Percentiles rank a stretch among this genome's conserved stretches.
phyloP scores from a whole-genome alignment of 2,797 vertebrate species.

The Hylomyscus alleni region DNA sequence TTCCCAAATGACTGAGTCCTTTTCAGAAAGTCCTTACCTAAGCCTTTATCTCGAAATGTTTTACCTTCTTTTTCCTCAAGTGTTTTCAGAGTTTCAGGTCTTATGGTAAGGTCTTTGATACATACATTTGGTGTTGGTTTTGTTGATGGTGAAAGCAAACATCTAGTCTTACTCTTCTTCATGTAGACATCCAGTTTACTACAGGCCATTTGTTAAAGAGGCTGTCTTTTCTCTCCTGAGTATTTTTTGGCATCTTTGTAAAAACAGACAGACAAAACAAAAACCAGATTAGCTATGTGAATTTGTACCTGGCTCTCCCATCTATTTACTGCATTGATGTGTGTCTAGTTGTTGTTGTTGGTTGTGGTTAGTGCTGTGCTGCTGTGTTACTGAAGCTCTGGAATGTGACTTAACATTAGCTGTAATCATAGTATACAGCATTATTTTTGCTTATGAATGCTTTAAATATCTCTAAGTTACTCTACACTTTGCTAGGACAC shows the following conservation, averaged over 20 bases:
- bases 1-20: background rate
- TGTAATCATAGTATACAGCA: background rate
- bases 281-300: background rate
- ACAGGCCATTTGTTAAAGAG: background rate
- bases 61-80: background rate
- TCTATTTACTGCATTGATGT: background rate
- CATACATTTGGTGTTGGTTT: background rate
- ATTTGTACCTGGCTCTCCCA: background rate
- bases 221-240: background rate
- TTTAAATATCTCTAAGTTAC: background rate
- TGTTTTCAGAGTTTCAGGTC: background rate
- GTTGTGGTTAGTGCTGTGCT: background rate
- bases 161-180: background rate
- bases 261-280: background rate
- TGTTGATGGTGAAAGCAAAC: background rate
- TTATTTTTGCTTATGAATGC: background rate
- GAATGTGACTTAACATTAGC: background rate
- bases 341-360: background rate
- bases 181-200: background rate
- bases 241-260: constrained; percentile 15
- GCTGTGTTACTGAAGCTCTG: background rate
- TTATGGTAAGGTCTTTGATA: background rate
- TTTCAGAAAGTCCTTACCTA: background rate
- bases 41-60: background rate
- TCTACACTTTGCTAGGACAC: background rate